phyloP scores from a whole-genome alignment of 2,113 vertebrate species.

The Nicator chloris region DNA sequence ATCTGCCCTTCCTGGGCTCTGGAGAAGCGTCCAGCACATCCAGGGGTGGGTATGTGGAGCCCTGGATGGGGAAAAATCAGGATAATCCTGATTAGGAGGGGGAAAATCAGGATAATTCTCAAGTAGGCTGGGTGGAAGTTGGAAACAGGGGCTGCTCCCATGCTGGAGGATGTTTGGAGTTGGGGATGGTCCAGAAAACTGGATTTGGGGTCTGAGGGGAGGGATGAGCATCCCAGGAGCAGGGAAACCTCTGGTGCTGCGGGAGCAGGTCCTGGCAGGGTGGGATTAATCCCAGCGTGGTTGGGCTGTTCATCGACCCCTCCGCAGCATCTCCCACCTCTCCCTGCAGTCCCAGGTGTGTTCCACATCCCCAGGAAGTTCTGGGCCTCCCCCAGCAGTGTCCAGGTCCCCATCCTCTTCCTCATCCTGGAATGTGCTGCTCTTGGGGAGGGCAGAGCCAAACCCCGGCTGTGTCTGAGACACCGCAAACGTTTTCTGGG shows the following conservation, averaged over 20 bases:
- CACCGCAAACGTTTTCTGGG: not conserved
- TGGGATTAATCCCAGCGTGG: not conserved
- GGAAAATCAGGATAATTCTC: not conserved
- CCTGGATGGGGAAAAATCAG: not conserved
- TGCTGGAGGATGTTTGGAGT: not conserved
- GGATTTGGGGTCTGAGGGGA: not conserved
- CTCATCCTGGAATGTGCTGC: not conserved
- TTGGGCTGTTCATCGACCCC: not conserved
- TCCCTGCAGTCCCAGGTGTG: not conserved
- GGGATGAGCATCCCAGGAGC: not conserved
- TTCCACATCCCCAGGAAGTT: not conserved
- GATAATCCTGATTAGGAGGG: not conserved
- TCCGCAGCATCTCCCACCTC: not conserved
- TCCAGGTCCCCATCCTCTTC: not conserved
- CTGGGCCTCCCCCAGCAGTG: not conserved
- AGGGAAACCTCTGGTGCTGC: not conserved
- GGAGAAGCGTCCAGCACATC: fast-evolving
- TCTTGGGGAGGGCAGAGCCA: not conserved
- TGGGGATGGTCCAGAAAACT: no score
- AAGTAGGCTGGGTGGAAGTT: fast-evolving
- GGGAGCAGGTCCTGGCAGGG: not conserved
- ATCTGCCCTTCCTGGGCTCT: not conserved
- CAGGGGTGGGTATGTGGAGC: not conserved
- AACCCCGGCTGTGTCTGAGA: not conserved
- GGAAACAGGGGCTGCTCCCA: not conserved